Percentiles rank a stretch among this genome's conserved stretches.
These are phyloP conservation scores for Eupithecia centaureata DNA, from an alignment of 2,888 invertebrate genomes.

Conservation along the genomic window DNA sequence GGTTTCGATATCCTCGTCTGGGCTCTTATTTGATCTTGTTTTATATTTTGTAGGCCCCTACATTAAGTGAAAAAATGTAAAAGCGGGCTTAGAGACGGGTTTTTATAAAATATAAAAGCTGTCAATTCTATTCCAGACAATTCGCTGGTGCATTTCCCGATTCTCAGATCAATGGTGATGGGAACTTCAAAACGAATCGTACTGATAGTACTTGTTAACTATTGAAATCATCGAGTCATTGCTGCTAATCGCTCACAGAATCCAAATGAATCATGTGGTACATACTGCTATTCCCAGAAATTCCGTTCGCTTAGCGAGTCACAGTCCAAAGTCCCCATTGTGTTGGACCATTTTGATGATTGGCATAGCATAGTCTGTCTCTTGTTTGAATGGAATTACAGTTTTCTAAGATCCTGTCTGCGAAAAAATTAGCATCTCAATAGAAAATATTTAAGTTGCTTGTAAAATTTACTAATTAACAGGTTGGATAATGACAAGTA, in stretches of 20 bases:
- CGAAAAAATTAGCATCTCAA: not conserved
- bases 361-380: not conserved
- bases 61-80: too few species aligned
- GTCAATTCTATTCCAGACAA: not conserved
- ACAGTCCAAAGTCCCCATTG: slow-evolving; percentile 47
- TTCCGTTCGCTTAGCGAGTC: slow-evolving; percentile 41
- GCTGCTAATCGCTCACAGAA: slow-evolving; percentile 7
- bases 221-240: slow-evolving; percentile 26
- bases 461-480: not conserved
- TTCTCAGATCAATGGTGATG: not conserved
- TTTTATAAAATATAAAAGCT: too few species aligned
- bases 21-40: too few species aligned
- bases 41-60: too few species aligned
- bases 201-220: not conserved
- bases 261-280: slow-evolving; percentile 33
- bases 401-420: not conserved
- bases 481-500: not conserved
- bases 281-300: slow-evolving; percentile 49
- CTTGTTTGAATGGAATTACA: not conserved
- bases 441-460: not conserved
- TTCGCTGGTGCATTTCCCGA: not conserved
- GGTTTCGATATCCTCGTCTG: too few species aligned
- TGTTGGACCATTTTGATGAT: slow-evolving; percentile 28
- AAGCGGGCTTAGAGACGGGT: too few species aligned
- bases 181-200: not conserved